Evolutionary conservation across 2,888 invertebrate genomes (phyloP).

Genomic region (Hemicrepidius hirtus): DNA sequence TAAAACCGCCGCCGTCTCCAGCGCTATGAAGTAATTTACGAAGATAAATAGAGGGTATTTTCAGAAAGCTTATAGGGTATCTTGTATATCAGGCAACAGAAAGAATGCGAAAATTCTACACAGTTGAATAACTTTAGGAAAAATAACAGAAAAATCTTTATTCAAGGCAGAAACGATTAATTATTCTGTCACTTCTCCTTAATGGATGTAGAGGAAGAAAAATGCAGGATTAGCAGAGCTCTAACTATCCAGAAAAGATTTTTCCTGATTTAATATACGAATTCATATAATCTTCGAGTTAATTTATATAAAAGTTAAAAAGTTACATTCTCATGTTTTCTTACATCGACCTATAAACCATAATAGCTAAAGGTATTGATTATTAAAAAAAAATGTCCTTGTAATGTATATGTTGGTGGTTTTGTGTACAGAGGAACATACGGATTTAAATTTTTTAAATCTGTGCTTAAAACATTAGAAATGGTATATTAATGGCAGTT

Average conservation of each 20-base stretch:
- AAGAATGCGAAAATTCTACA: slow-evolving; percentile 14
- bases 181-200: slow-evolving; percentile 15
- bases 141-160: slow-evolving; percentile 14
- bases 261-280: slow-evolving; percentile 8
- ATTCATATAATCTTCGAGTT: slow-evolving; percentile 1
- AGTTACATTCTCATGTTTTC: neutral
- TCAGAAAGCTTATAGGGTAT: slow-evolving; percentile 8
- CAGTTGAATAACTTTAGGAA: slow-evolving; percentile 11
- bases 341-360: neutral
- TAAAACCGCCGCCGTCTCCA: neutral
- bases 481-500: too few species aligned
- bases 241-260: slow-evolving; percentile 1
- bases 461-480: too few species aligned
- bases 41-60: slow-evolving; percentile 18
- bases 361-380: neutral
- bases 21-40: neutral
- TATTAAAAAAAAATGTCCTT: too few species aligned
- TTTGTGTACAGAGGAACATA: too few species aligned
- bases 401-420: too few species aligned
- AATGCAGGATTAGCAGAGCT: slow-evolving; percentile 1
- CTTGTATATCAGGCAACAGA: neutral
- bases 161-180: slow-evolving; percentile 14
- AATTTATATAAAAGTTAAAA: slow-evolving; percentile 19
- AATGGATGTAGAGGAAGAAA: slow-evolving; percentile 6
- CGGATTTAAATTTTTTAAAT: too few species aligned